Conservation (phyloP, 2,888 invertebrate genomes). For the Itoplectis maculator region DNA sequence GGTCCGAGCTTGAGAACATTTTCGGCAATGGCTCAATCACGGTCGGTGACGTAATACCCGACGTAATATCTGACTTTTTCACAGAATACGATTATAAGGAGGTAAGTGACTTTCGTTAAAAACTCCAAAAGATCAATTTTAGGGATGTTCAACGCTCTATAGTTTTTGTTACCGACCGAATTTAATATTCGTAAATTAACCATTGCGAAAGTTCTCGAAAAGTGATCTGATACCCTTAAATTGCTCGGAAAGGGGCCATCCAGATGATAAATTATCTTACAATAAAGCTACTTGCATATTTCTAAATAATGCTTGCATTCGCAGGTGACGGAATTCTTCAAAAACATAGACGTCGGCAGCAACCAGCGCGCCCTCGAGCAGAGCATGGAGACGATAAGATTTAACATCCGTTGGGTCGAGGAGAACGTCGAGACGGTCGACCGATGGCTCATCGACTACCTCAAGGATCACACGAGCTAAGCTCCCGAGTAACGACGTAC, state of each 20-base stretch:
- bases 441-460: conserved; percentile 85
- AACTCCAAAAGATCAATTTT: neutral
- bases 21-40: conserved; percentile 89
- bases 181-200: too few species aligned
- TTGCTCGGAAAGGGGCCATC: neutral
- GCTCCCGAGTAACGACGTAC: conserved; percentile 43
- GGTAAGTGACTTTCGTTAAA: conserved; percentile 84
- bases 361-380: conserved; percentile 88
- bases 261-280: neutral
- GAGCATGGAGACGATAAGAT: conserved; percentile 91
- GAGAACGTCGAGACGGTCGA: conserved; percentile 86
- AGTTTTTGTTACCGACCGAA: too few species aligned
- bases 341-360: conserved; percentile 86
- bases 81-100: conserved; percentile 91
- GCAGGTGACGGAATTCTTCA: conserved; percentile 88
- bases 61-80: conserved; percentile 89
- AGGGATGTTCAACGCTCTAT: too few species aligned
- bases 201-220: too few species aligned
- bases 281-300: conserved; percentile 54
- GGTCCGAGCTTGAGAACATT: conserved; percentile 87
- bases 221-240: too few species aligned
- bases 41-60: conserved; percentile 88
- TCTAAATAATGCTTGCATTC: conserved; percentile 42
- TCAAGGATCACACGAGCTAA: conserved; percentile 71
- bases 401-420: conserved; percentile 93